These are phyloP conservation scores for Cerastoderma edule DNA, from an alignment of 2,888 invertebrate genomes.

Conservation along the genomic window DNA sequence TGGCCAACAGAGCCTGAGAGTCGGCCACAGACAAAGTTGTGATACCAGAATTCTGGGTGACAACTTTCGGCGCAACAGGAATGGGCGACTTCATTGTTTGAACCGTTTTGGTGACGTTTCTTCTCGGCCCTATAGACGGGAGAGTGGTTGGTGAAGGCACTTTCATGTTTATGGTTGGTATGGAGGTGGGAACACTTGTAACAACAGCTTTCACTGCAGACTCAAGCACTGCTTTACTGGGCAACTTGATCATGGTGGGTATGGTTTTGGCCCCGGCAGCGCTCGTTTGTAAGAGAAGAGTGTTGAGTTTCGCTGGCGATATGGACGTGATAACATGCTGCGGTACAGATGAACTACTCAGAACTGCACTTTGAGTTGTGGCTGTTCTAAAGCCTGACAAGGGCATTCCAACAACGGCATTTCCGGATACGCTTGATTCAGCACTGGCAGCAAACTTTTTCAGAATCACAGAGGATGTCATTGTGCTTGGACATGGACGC, in stretches of 20 bases:
- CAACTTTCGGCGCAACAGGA: slow-evolving; percentile 69
- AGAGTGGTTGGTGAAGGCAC: slow-evolving; percentile 76
- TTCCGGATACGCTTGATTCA: slow-evolving; percentile 3
- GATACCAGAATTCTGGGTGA: slow-evolving; percentile 54
- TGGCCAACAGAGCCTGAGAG: slow-evolving; percentile 22
- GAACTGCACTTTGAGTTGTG: background rate
- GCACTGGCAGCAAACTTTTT: slow-evolving; percentile 21
- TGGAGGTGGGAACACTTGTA: slow-evolving; percentile 72
- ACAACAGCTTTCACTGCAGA: slow-evolving; percentile 74
- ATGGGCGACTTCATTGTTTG: slow-evolving; percentile 80
- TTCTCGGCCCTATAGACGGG: slow-evolving; percentile 72
- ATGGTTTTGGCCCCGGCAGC: slow-evolving; percentile 64
- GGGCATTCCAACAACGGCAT: background rate
- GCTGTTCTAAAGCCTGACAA: slow-evolving; percentile 1
- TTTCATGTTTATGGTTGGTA: slow-evolving; percentile 79
- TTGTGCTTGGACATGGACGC: slow-evolving; percentile 11
- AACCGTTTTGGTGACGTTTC: slow-evolving; percentile 78
- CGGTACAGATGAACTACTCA: slow-evolving; percentile 27
- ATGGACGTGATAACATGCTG: slow-evolving; percentile 57
- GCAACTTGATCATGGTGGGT: slow-evolving; percentile 62
- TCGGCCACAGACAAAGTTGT: slow-evolving; percentile 43
- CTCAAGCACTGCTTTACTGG: slow-evolving; percentile 70
- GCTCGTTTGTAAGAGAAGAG: slow-evolving; percentile 61
- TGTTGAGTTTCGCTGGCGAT: slow-evolving; percentile 60
- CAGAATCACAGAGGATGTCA: slow-evolving; percentile 23